Evolutionary conservation across 2,113 vertebrate species (phyloP).

Genomic region (Euleptes europaea): DNA sequence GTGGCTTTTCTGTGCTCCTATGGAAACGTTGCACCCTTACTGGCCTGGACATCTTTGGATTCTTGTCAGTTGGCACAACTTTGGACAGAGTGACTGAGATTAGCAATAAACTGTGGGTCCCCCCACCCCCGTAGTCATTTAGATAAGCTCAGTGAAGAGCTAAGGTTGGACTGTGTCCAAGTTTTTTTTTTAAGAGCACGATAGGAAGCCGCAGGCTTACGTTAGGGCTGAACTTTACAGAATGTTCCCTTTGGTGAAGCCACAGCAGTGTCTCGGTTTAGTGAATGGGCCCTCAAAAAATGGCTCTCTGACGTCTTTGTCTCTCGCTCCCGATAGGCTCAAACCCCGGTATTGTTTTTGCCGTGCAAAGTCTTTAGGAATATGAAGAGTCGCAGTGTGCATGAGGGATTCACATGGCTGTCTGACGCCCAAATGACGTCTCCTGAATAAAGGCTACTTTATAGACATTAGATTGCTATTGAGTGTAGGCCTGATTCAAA

Average conservation of each 20-base stretch:
- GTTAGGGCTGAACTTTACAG: slow-evolving; percentile 20
- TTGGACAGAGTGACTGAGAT: neutral
- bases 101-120: neutral
- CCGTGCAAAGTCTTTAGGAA: slow-evolving; percentile 22
- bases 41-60: neutral
- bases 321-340: slow-evolving; percentile 38
- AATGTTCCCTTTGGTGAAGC: neutral
- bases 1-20: neutral
- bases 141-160: slow-evolving; percentile 13
- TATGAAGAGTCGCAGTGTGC: slow-evolving; percentile 16
- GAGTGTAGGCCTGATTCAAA: neutral
- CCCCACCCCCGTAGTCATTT: slow-evolving; percentile 6
- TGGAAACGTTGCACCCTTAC: neutral
- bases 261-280: slow-evolving; percentile 9
- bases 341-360: slow-evolving; percentile 48
- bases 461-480: neutral
- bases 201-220: neutral
- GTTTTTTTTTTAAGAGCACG: neutral
- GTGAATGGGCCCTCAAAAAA: slow-evolving; percentile 27
- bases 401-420: slow-evolving; percentile 17
- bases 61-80: neutral
- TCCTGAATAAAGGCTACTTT: slow-evolving; percentile 24
- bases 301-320: slow-evolving; percentile 43
- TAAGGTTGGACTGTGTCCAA: fast-evolving
- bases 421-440: slow-evolving; percentile 25